Conservation (phyloP, 2,113 vertebrate species). For the Synodontis membranacea region DNA sequence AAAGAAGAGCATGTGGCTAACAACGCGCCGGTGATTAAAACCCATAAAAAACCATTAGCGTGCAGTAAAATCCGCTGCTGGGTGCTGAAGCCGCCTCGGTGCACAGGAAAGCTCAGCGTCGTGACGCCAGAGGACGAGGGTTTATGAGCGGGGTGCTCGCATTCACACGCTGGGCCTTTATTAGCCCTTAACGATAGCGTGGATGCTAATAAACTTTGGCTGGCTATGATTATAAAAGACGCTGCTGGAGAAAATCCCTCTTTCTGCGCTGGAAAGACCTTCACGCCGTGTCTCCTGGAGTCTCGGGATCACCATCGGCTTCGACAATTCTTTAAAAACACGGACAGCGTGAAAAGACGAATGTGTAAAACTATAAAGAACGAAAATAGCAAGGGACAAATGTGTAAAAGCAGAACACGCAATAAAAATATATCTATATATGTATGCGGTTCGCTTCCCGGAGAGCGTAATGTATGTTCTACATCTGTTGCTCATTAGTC, state of each 20-base stretch:
- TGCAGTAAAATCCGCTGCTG: constrained; percentile 46
- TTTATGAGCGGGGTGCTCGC: neutral
- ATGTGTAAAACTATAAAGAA: neutral
- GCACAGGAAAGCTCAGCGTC: neutral
- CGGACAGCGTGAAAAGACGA: neutral
- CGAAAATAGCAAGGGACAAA: neutral
- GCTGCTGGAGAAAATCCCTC: neutral
- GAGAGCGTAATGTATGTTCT: constrained; percentile 12
- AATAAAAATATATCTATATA: neutral
- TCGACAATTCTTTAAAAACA: neutral
- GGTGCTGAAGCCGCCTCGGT: constrained; percentile 12
- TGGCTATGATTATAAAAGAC: constrained; percentile 15
- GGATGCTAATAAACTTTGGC: constrained; percentile 8
- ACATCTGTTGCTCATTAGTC: constrained; percentile 31
- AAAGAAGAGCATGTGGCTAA: constrained; percentile 75
- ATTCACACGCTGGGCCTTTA: neutral
- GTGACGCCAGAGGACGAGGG: constrained; percentile 11
- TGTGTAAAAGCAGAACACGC: neutral
- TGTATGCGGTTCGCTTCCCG: neutral
- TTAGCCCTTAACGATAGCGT: constrained; percentile 30
- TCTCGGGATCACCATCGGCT: neutral
- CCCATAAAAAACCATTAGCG: constrained; percentile 70
- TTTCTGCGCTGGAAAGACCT: neutral
- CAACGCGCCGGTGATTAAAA: constrained; percentile 74
- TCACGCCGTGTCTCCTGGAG: neutral